Conservation (phyloP, 2,113 vertebrate genomes). For the Mixornis gularis region DNA sequence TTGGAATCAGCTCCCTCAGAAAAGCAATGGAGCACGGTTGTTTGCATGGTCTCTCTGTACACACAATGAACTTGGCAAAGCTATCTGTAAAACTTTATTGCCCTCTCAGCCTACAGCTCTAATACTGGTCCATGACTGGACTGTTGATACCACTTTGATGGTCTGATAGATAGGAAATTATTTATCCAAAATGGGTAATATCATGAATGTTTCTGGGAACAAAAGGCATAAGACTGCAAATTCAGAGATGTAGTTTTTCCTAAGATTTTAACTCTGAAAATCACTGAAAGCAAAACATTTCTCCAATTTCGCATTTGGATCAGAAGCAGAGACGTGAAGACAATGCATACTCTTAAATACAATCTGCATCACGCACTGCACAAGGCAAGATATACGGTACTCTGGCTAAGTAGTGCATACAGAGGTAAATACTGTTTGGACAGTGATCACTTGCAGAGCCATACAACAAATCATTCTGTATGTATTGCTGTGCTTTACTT, state of each 20-base stretch:
- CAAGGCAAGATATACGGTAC: background rate
- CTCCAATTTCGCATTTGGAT: background rate
- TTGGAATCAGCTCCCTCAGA: background rate
- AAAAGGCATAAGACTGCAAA: background rate
- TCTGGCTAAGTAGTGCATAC: background rate
- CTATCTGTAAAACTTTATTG: background rate
- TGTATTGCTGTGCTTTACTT: background rate
- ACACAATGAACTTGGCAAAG: background rate
- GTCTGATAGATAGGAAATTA: background rate
- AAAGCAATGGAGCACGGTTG: background rate
- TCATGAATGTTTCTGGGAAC: background rate
- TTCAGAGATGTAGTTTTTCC: background rate
- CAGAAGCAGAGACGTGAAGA: background rate
- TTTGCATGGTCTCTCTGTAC: background rate
- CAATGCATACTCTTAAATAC: fast-evolving
- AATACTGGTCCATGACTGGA: background rate
- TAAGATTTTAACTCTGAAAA: background rate
- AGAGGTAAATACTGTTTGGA: background rate
- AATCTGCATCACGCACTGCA: background rate
- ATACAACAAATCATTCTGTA: background rate
- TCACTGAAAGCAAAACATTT: background rate
- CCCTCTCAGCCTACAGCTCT: background rate
- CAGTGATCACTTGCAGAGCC: background rate
- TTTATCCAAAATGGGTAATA: background rate
- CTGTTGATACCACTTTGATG: background rate